Evolutionary conservation across 2,113 vertebrate species (phyloP).

Genomic region (Chelonoidis abingdonii): DNA sequence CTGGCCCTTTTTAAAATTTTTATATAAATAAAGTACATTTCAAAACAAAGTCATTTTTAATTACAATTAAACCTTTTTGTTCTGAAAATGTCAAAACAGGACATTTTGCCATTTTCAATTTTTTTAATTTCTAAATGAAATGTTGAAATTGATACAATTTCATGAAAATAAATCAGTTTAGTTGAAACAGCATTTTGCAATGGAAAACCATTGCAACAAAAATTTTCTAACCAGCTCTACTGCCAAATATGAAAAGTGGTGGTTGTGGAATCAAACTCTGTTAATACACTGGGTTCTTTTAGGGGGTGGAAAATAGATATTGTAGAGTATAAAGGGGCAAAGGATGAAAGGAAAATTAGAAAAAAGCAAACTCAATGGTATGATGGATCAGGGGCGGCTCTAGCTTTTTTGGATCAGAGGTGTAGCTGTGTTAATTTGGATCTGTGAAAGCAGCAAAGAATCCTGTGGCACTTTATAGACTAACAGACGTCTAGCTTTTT

Average conservation of each 20-base stretch:
- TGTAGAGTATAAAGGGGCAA: neutral
- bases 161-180: neutral
- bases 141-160: neutral
- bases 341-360: neutral
- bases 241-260: neutral
- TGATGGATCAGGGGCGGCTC: no score
- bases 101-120: neutral
- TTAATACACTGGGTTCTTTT: neutral
- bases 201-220: neutral
- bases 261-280: neutral
- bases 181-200: neutral
- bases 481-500: no score
- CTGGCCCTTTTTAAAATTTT: neutral
- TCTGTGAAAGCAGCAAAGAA: no score
- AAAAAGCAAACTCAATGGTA: accelerated
- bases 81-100: neutral
- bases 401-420: no score
- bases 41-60: neutral
- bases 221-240: neutral
- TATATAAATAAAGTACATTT: neutral
- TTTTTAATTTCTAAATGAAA: neutral
- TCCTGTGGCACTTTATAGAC: no score
- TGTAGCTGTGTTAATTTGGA: no score
- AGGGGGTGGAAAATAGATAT: accelerated
- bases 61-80: neutral